A percentile compares a stretch with the other conserved stretches of the same genome.
phyloP scores from a whole-genome alignment of 2,888 invertebrate species.

The Cepaea hortensis region DNA sequence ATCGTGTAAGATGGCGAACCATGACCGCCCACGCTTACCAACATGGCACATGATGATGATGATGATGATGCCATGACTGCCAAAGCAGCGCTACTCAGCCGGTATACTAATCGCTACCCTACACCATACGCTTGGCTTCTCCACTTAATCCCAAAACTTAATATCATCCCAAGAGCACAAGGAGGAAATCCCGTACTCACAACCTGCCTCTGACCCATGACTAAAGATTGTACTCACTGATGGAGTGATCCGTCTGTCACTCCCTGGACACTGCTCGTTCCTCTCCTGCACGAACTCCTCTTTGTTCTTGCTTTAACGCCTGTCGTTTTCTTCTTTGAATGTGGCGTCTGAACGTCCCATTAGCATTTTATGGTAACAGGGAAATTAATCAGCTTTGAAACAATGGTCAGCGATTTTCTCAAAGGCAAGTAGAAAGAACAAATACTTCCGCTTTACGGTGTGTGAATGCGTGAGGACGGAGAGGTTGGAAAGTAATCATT shows the following conservation, averaged over 20 bases:
- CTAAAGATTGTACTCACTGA: background rate
- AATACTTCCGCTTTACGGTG: too few relatives aligned
- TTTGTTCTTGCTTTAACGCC: background rate
- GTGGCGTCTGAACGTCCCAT: background rate
- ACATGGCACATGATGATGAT: too few relatives aligned
- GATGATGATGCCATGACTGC: too few relatives aligned
- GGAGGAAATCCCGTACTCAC: background rate
- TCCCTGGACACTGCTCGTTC: background rate
- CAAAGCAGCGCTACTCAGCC: too few relatives aligned
- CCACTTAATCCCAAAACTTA: background rate
- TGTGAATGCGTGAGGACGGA: too few relatives aligned
- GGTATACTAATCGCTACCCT: too few relatives aligned
- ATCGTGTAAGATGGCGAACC: too few relatives aligned
- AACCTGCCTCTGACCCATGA: background rate
- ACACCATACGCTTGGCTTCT: too few relatives aligned
- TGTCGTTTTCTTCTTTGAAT: background rate
- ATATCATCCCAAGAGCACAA: background rate
- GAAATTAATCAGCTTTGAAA: constrained; percentile 24
- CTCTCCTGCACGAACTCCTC: background rate
- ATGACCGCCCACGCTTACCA: too few relatives aligned
- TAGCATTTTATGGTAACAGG: constrained; percentile 12
- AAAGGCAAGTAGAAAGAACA: too few relatives aligned
- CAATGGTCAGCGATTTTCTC: background rate
- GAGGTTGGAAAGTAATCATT: too few relatives aligned
- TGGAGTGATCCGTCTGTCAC: background rate